These are phyloP conservation scores for Paguma larvata DNA, from an alignment of 2,797 vertebrate species.

Conservation along the genomic window DNA sequence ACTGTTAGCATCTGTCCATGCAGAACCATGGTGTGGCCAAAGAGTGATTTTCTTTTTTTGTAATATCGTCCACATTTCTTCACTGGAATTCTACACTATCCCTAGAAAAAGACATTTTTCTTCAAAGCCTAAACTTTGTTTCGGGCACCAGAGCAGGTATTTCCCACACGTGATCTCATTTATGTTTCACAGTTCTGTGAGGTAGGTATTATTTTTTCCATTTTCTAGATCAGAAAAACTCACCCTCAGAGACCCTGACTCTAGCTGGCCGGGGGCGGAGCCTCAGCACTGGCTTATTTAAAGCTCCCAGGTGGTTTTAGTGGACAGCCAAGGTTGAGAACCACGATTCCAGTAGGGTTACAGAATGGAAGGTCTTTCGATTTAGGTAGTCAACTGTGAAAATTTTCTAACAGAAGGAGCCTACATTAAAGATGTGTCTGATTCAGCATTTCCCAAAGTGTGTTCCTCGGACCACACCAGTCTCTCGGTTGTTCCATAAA, in stretches of 20 bases:
- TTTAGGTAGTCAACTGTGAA: not conserved
- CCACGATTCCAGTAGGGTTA: not conserved
- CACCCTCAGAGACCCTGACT: not conserved
- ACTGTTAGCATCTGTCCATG: not conserved
- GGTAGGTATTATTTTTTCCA: not conserved
- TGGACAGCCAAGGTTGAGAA: not conserved
- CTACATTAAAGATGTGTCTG: not conserved
- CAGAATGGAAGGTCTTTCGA: not conserved
- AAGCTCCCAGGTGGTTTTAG: not conserved
- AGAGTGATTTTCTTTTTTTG: not conserved
- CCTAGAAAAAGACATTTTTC: not conserved
- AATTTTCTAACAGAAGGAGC: not conserved
- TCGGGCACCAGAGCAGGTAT: not conserved
- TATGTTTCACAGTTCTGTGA: not conserved
- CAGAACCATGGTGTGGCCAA: not conserved
- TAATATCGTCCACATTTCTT: not conserved
- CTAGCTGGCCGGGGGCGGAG: not conserved
- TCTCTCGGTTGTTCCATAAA: not conserved
- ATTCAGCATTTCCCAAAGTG: not conserved
- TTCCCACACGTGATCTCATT: not conserved
- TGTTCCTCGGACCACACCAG: not conserved
- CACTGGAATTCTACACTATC: not conserved
- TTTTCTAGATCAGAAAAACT: not conserved
- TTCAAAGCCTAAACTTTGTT: not conserved
- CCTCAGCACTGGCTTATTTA: not conserved